Base-by-base conservation (phyloP, 1,140 invertebrate species). In the Chironomus tepperi region DNA sequence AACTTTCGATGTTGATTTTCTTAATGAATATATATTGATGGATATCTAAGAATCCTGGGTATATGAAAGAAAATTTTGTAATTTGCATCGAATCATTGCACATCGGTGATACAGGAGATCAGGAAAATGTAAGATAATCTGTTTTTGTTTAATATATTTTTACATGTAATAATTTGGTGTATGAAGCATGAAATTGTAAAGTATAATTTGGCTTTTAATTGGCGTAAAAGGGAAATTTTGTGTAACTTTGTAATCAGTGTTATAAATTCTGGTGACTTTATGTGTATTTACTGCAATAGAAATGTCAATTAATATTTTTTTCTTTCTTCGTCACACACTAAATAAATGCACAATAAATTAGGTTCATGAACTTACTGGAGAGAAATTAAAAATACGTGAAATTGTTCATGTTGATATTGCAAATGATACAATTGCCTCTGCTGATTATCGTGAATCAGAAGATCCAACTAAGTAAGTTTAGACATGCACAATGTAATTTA, bases 21-120 rank as follows among this genome's bases (percentile, higher is more conserved):
- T 34, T 34, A 19, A 7, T 67, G 9, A 74, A 67, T 65, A 16
- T 15, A 47, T 15, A n/a, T 12, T 57, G 15, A 57, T 12, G 9
- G 15, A 57, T 15, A 57, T 5, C 8, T 34, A 57, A 96, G 95
- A 99, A 99, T 89, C 96, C 96, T 75, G 94, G 96, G 78, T 99
- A 98, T 83, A 99, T 99, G 98, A 98, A 99, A 85, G 94, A 98
- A 67, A 96, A 96, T 83, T 99, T 99, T 87, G 87, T 90, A 77
- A 94, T 99, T 79, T 90, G 92, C 81, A 95, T 99, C 84, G 97
- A 99, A 86, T 97, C 97, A 74, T 89, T 98, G 84, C 98, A 99
- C 85, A 87, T 95, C 79, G 88, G 88, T 73, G 98, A 99, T 83
- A 85, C 82, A 76, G 91, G 93, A 70, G 89, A 93, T 76, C 88